Percentiles rank a stretch among this genome's conserved stretches.
Evolutionary conservation across 23 tunicate genomes (phyloP).

Genomic region (Aplidium turbinatum): DNA sequence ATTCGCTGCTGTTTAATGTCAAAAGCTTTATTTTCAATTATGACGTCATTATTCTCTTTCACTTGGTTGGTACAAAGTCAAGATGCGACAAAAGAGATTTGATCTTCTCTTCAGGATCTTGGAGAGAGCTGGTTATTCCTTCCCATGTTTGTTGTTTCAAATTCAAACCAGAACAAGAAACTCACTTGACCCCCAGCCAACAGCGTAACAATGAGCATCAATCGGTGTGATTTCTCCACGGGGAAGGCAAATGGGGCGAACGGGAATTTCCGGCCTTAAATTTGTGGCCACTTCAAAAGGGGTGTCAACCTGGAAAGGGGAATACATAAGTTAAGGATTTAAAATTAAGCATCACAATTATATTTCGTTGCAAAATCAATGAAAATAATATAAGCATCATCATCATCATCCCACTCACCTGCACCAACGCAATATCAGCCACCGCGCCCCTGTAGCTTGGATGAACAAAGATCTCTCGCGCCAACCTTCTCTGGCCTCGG

Average conservation of each 20-base stretch:
- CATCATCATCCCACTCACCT: neutral
- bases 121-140: too few relatives aligned
- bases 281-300: neutral
- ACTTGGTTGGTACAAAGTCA: too few relatives aligned
- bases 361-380: neutral
- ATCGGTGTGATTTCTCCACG: constrained; percentile 25
- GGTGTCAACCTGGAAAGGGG: neutral
- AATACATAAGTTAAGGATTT: too few relatives aligned
- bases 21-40: neutral
- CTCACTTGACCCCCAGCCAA: constrained; percentile 39
- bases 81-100: too few relatives aligned
- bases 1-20: neutral
- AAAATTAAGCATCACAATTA: neutral
- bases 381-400: neutral
- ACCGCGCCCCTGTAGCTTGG: neutral
- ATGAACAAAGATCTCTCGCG: neutral
- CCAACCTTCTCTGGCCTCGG: neutral
- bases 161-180: neutral
- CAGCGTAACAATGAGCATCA: constrained; percentile 33
- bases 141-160: neutral
- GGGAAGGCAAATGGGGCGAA: constrained; percentile 31
- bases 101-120: too few relatives aligned
- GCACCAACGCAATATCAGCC: neutral
- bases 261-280: neutral
- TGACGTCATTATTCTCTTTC: too few relatives aligned